Percentiles rank a stretch among this genome's conserved stretches.
These are phyloP conservation scores for Anguilla rostrata DNA, from an alignment of 2,113 vertebrate species.

Conservation along the genomic window DNA sequence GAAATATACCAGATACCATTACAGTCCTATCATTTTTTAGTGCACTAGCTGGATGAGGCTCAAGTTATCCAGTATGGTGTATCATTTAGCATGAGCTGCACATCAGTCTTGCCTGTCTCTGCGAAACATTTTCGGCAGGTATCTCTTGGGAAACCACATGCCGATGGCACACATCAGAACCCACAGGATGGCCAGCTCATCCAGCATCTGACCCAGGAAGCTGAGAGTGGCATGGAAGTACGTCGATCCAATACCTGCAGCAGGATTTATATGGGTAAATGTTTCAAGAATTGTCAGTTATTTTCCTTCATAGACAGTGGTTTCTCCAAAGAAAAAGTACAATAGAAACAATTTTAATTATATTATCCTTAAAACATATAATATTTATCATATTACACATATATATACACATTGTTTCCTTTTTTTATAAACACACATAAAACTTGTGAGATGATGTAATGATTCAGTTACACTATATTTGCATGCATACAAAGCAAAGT, in stretches of 20 bases:
- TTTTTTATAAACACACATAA: neutral
- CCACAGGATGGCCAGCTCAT: constrained; percentile 95
- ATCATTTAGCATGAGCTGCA: neutral
- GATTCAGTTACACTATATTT: too few relatives aligned
- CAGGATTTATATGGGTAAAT: too few relatives aligned
- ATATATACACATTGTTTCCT: too few relatives aligned
- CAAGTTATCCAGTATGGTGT: neutral
- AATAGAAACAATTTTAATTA: neutral
- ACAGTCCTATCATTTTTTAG: too few relatives aligned
- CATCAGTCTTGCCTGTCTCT: constrained; percentile 80
- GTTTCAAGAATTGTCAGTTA: too few relatives aligned
- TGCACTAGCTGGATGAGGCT: too few relatives aligned
- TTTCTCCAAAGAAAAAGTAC: neutral
- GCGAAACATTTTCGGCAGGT: constrained; percentile 88
- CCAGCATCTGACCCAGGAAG: constrained; percentile 97
- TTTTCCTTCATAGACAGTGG: too few relatives aligned
- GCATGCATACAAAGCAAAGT: neutral
- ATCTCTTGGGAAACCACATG: constrained; percentile 98
- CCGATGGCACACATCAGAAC: constrained; percentile 96
- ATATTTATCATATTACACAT: too few relatives aligned
- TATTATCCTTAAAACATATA: too few relatives aligned
- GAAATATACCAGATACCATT: too few relatives aligned
- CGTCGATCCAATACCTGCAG: constrained; percentile 91
- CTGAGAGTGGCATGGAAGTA: constrained; percentile 98
- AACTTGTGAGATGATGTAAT: neutral